Conservation (phyloP, 2,888 invertebrate genomes). For the Agonopterix subpropinquella region DNA sequence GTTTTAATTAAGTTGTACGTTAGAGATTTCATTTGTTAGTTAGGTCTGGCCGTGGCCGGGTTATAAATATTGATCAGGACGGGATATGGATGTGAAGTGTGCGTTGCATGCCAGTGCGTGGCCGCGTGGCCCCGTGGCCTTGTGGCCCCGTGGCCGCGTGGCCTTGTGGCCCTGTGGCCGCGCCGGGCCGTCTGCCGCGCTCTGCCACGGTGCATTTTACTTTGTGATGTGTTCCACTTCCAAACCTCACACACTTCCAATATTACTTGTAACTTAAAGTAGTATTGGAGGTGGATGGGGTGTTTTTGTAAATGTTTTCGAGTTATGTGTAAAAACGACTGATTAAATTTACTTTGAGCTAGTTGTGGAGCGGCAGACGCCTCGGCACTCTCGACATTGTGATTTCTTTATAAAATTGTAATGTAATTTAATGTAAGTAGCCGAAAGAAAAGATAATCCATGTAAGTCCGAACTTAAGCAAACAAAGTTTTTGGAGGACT, state of each 20-base stretch:
- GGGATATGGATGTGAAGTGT: slow-evolving; percentile 5
- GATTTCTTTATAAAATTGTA: slow-evolving; percentile 73
- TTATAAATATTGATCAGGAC: slow-evolving; percentile 23
- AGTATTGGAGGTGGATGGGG: slow-evolving; percentile 8
- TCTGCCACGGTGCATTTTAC: slow-evolving; percentile 3
- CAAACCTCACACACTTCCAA: too few species aligned
- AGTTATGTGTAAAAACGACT: slow-evolving; percentile 63
- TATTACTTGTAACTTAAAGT: background rate
- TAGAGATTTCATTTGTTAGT: slow-evolving; percentile 62
- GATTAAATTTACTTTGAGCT: slow-evolving; percentile 57
- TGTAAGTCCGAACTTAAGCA: slow-evolving; percentile 67
- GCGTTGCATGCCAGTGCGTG: slow-evolving; percentile 14
- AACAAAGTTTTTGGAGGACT: slow-evolving; percentile 66
- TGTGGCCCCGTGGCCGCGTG: background rate
- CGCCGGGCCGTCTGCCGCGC: slow-evolving; percentile 11
- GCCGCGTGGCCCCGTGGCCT: background rate
- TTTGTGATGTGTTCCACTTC: slow-evolving; percentile 13
- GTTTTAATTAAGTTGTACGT: slow-evolving; percentile 56
- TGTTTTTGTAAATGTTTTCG: slow-evolving; percentile 42
- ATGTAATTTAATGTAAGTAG: slow-evolving; percentile 72
- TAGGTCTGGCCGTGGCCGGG: slow-evolving; percentile 32
- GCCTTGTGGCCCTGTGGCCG: background rate
- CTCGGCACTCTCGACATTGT: slow-evolving; percentile 57
- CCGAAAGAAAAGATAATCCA: slow-evolving; percentile 43
- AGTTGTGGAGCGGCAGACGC: slow-evolving; percentile 32